A percentile compares a stretch with the other conserved stretches of the same genome.
Conservation (phyloP, 2,797 vertebrate species). For the Tenualosa thibaudeaui region DNA sequence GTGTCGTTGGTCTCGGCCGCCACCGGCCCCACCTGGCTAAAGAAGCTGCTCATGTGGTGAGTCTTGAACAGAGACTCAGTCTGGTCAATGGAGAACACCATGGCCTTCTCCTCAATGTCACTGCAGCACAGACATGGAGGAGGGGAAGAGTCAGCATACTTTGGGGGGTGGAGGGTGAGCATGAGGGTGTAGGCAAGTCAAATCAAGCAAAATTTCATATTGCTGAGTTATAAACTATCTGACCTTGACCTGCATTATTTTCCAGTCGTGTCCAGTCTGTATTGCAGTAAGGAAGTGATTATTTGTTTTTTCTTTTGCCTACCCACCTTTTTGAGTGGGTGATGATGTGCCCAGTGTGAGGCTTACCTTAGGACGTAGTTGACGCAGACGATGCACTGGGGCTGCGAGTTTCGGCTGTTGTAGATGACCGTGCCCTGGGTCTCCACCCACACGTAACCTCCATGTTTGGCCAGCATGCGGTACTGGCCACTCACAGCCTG, state of each 20-base stretch:
- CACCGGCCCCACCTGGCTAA: slow-evolving; percentile 50
- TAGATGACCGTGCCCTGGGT: slow-evolving; percentile 96
- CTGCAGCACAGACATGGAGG: slow-evolving; percentile 60
- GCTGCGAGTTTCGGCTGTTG: slow-evolving; percentile 94
- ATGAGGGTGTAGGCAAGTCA: too few species aligned
- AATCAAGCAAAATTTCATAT: too few species aligned
- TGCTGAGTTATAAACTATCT: too few species aligned
- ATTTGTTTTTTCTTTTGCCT: neutral
- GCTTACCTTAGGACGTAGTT: slow-evolving; percentile 95
- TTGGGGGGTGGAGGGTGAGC: too few species aligned
- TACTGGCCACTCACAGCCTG: slow-evolving; percentile 92
- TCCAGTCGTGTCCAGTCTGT: too few species aligned
- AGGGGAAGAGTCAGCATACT: too few species aligned
- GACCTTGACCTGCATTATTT: too few species aligned
- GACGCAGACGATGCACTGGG: slow-evolving; percentile 94
- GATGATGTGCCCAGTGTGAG: neutral
- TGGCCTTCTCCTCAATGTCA: slow-evolving; percentile 89
- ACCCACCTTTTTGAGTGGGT: neutral
- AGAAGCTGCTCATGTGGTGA: slow-evolving; percentile 78
- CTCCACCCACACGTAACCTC: slow-evolving; percentile 95
- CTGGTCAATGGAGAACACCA: slow-evolving; percentile 94
- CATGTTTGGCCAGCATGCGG: slow-evolving; percentile 93
- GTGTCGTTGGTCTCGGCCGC: slow-evolving; percentile 72
- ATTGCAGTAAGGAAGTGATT: too few species aligned
- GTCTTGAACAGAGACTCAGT: slow-evolving; percentile 91